Evolutionary conservation across 1,140 invertebrate genomes (phyloP).

Genomic region (Drosophila hydei): DNA sequence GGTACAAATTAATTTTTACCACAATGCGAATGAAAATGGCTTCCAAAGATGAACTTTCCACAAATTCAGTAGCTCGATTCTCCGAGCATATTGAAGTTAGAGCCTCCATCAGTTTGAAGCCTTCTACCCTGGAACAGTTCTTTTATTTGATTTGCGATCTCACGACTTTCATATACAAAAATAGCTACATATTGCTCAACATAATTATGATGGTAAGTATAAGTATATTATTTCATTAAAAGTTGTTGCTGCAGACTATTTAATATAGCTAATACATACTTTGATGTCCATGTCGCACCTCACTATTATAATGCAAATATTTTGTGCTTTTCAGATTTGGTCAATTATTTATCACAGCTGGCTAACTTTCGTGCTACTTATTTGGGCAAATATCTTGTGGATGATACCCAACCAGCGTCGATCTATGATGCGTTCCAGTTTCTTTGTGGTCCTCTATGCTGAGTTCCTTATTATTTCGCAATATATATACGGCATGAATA

Average conservation of each 20-base stretch:
- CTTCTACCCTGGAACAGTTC: conserved; percentile 86
- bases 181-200: conserved; percentile 93
- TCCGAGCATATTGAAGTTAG: background rate
- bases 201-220: conserved; percentile 95
- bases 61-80: background rate
- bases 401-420: conserved; percentile 96
- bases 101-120: conserved; percentile 17
- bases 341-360: conserved; percentile 99
- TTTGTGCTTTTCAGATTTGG: conserved; percentile 89
- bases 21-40: conserved; percentile 36
- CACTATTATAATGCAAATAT: too few species aligned
- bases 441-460: conserved; percentile 95
- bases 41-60: conserved; percentile 9
- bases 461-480: conserved; percentile 93
- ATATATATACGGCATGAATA: conserved; percentile 95
- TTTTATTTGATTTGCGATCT: conserved; percentile 87
- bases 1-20: conserved; percentile 82
- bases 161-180: conserved; percentile 89
- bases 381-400: conserved; percentile 98
- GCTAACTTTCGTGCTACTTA: conserved; percentile 96
- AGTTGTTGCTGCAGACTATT: too few species aligned
- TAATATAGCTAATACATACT: too few species aligned
- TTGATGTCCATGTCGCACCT: too few species aligned
- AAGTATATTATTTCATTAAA: background rate
- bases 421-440: conserved; percentile 95